Conservation (phyloP, 2,888 invertebrate genomes). For the Girardia tigrina region DNA sequence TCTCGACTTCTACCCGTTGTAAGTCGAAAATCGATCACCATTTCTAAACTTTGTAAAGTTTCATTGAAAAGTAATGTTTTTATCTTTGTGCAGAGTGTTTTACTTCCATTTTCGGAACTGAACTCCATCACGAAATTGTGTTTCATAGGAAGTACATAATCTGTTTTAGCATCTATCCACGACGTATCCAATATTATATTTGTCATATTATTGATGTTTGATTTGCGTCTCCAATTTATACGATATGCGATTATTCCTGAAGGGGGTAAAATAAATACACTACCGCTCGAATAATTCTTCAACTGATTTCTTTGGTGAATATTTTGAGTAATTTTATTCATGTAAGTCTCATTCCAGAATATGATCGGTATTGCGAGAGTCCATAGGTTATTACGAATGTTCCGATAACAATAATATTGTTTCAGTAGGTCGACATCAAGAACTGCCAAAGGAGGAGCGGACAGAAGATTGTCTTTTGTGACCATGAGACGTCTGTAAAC, state of each 20-base stretch:
- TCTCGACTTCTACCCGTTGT: background rate
- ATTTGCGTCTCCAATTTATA: background rate
- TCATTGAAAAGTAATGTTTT: background rate
- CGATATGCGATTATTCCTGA: background rate
- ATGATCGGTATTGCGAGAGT: background rate
- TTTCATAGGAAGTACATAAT: background rate
- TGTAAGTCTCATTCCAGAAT: background rate
- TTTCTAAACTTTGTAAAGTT: background rate
- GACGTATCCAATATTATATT: background rate
- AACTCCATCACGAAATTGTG: background rate
- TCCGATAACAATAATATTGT: background rate
- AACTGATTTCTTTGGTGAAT: background rate
- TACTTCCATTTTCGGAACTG: background rate
- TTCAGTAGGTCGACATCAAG: background rate
- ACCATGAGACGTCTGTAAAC: background rate
- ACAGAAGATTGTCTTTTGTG: background rate
- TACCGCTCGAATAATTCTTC: background rate
- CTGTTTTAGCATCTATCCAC: background rate
- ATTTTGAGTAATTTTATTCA: background rate
- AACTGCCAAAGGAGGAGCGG: background rate
- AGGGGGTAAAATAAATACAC: background rate
- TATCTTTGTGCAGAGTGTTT: background rate
- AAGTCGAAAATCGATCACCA: background rate
- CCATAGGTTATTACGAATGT: background rate
- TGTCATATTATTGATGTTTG: background rate